Evolutionary conservation across 2,888 invertebrate species (phyloP).

Genomic region (Drosophila nigritarsus): DNA sequence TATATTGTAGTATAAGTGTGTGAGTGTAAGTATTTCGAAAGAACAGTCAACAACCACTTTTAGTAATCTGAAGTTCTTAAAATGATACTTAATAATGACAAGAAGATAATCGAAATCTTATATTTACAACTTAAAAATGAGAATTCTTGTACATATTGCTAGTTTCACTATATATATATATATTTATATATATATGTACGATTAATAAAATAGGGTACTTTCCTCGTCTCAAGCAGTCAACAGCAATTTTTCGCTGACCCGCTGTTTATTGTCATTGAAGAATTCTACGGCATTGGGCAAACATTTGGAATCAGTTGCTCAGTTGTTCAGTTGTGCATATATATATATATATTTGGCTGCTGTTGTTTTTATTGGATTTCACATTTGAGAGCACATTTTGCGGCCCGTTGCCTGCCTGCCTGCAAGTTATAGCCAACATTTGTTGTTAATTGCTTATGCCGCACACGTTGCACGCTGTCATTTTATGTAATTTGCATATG

Average conservation of each 20-base stretch:
- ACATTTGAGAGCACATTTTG: constrained; percentile 31
- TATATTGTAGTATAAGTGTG: neutral
- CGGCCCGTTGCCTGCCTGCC: constrained; percentile 15
- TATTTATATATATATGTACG: neutral
- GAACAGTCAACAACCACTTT: neutral
- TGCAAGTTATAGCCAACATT: constrained; percentile 56
- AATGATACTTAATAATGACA: neutral
- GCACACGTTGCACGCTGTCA: constrained; percentile 58
- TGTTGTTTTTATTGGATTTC: constrained; percentile 39
- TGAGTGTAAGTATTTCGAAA: neutral
- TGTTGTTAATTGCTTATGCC: constrained; percentile 76
- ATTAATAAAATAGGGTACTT: constrained; percentile 9
- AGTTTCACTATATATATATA: too few relatives aligned
- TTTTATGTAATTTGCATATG: constrained; percentile 45
- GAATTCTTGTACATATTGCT: too few relatives aligned
- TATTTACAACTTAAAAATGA: too few relatives aligned
- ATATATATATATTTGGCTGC: constrained; percentile 15
- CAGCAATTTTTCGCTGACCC: neutral
- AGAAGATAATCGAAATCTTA: neutral
- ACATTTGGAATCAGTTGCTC: constrained; percentile 23
- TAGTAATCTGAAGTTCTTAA: too few relatives aligned
- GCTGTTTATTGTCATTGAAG: constrained; percentile 14
- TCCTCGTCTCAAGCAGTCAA: neutral
- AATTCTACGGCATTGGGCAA: constrained; percentile 28
- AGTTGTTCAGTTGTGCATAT: constrained; percentile 13